Evolutionary conservation across 2,797 vertebrate species (phyloP).

Genomic region (Pampus argenteus): DNA sequence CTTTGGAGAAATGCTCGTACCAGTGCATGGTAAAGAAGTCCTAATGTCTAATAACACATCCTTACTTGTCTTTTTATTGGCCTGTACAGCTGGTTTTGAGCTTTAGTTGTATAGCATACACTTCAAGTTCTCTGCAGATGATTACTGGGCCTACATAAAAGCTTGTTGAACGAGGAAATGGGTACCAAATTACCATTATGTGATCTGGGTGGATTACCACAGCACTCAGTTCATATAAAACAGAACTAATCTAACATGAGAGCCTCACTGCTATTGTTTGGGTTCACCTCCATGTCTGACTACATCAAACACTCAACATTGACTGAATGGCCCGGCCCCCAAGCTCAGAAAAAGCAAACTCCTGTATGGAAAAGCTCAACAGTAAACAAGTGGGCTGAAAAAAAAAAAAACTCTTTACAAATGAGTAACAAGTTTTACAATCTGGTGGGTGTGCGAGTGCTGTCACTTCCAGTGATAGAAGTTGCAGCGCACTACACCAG

Average conservation of each 20-base stretch:
- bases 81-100: slow-evolving; percentile 75
- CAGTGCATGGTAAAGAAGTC: slow-evolving; percentile 57
- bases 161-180: slow-evolving; percentile 70
- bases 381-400: slow-evolving; percentile 31
- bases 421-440: slow-evolving; percentile 48
- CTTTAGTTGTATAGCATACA: slow-evolving; percentile 62
- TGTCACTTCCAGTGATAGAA: slow-evolving; percentile 55
- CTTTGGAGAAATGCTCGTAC: slow-evolving; percentile 44
- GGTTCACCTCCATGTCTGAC: slow-evolving; percentile 64
- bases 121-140: slow-evolving; percentile 71
- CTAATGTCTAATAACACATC: slow-evolving; percentile 73
- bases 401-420: slow-evolving; percentile 44
- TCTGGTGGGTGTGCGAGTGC: slow-evolving; percentile 32
- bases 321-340: slow-evolving; percentile 39
- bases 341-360: slow-evolving; percentile 7
- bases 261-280: slow-evolving; percentile 59
- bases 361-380: slow-evolving; percentile 24
- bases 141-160: slow-evolving; percentile 77
- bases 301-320: slow-evolving; percentile 39
- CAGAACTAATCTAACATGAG: slow-evolving; percentile 66
- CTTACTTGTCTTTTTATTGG: slow-evolving; percentile 75
- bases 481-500: slow-evolving; percentile 20
- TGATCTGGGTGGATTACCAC: slow-evolving; percentile 77
- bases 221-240: slow-evolving; percentile 78
- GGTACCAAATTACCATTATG: slow-evolving; percentile 78